Conservation (phyloP, 2,797 vertebrate genomes). For the Trachurus trachurus region DNA sequence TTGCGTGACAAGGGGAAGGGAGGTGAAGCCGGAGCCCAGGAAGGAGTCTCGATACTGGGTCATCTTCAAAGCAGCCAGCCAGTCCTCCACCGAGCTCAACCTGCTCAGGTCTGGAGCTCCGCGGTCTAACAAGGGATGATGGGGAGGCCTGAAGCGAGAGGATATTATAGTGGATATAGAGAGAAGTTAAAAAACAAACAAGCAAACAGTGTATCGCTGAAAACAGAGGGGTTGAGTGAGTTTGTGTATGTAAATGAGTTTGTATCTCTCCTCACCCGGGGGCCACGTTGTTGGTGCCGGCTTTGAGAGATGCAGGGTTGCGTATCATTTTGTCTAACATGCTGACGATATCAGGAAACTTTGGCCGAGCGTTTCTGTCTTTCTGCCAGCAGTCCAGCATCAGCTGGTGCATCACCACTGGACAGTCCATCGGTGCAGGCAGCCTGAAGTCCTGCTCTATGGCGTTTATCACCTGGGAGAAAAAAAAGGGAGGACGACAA, state of each 20-base stretch:
- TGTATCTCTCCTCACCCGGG: conserved; percentile 88
- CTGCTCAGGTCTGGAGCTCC: conserved; percentile 95
- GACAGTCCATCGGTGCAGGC: conserved; percentile 96
- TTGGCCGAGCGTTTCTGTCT: conserved; percentile 94
- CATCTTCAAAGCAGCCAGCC: conserved; percentile 96
- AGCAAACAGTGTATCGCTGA: neutral
- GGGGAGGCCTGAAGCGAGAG: conserved; percentile 87
- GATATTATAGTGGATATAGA: neutral
- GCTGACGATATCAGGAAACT: conserved; percentile 95
- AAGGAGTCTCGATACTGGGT: conserved; percentile 96
- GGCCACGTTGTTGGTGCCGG: conserved; percentile 91
- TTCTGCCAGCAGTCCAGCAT: conserved; percentile 99
- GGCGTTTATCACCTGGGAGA: conserved; percentile 93
- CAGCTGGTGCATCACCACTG: conserved; percentile 93
- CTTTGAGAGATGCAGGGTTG: conserved; percentile 96
- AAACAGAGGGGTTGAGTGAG: conserved; percentile 4
- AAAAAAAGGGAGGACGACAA: neutral
- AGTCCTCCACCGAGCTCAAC: conserved; percentile 96
- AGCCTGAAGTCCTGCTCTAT: conserved; percentile 97
- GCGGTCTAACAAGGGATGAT: conserved; percentile 93
- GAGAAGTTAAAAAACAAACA: neutral
- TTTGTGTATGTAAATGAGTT: conserved; percentile 40
- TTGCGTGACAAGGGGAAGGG: conserved; percentile 93
- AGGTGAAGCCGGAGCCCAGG: conserved; percentile 94
- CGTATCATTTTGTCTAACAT: conserved; percentile 98